These are phyloP conservation scores for Eupithecia inturbata DNA, from an alignment of 2,888 invertebrate species.

Conservation along the genomic window DNA sequence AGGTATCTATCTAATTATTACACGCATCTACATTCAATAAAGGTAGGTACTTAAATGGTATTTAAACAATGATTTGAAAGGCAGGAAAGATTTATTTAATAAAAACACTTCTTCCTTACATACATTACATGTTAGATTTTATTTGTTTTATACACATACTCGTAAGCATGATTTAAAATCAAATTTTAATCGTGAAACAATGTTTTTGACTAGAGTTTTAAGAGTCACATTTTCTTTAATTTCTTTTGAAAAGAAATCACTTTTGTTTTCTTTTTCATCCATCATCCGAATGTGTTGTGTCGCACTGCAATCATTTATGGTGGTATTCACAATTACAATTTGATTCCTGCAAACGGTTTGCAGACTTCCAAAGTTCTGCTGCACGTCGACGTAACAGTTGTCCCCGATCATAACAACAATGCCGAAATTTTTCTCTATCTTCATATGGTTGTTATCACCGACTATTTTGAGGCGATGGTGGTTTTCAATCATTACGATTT, in stretches of 20 bases:
- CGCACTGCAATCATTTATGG: constrained; percentile 1
- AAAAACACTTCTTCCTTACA: background rate
- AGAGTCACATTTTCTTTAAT: background rate
- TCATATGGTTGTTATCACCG: constrained; percentile 59
- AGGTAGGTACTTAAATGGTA: background rate
- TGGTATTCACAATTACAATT: constrained; percentile 28
- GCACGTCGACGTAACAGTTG: constrained; percentile 53
- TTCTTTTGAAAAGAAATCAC: background rate
- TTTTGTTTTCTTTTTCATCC: background rate
- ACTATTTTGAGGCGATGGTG: constrained; percentile 53
- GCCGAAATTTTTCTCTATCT: constrained; percentile 55
- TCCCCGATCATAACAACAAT: constrained; percentile 55
- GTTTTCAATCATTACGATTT: constrained; percentile 56
- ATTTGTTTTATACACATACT: background rate
- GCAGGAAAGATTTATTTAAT: background rate
- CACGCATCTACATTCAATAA: background rate
- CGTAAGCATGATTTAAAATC: background rate
- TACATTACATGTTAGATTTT: background rate
- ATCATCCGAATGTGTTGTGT: background rate
- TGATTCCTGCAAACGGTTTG: constrained; percentile 48
- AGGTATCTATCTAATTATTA: background rate
- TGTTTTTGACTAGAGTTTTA: constrained; percentile 14
- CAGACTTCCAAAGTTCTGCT: constrained; percentile 54
- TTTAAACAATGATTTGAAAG: background rate
- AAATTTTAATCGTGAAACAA: constrained; percentile 12